Percentiles rank a stretch among this genome's conserved stretches.
These are phyloP conservation scores for Dendropsophus ebraccatus DNA, from an alignment of 2,113 vertebrate genomes.

Conservation along the genomic window DNA sequence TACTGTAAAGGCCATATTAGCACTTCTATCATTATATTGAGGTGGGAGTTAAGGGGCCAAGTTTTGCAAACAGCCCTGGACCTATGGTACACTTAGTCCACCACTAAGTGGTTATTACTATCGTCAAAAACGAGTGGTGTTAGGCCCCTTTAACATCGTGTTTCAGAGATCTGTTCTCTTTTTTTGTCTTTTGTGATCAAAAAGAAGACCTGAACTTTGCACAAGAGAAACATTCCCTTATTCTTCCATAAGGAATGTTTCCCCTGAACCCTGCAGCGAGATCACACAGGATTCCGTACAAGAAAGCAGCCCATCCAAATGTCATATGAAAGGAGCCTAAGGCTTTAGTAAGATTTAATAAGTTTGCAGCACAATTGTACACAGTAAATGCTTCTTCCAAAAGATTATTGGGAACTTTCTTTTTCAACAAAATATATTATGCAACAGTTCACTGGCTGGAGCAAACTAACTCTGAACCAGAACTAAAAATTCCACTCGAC, in stretches of 20 bases:
- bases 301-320: not conserved
- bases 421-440: not conserved
- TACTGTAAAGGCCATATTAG: too few relatives aligned
- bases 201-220: not conserved
- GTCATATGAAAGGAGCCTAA: not conserved
- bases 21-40: too few relatives aligned
- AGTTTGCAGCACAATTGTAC: not conserved
- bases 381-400: slow-evolving; percentile 1
- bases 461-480: not conserved
- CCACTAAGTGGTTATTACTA: too few relatives aligned
- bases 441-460: not conserved
- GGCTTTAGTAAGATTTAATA: not conserved
- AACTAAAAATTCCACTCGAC: not conserved
- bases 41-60: too few relatives aligned
- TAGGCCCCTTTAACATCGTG: not conserved
- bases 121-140: too few relatives aligned
- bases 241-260: not conserved
- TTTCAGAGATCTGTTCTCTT: not conserved
- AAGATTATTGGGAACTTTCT: not conserved
- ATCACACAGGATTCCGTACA: not conserved
- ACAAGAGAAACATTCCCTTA: not conserved
- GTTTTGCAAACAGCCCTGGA: too few relatives aligned
- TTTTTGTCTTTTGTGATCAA: not conserved
- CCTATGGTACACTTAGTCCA: too few relatives aligned
- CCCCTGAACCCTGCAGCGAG: not conserved